Evolutionary conservation across 2,888 invertebrate species (phyloP), one percentile per base, ranked within the genome.

Genomic region (Polydesmus complanatus): DNA sequence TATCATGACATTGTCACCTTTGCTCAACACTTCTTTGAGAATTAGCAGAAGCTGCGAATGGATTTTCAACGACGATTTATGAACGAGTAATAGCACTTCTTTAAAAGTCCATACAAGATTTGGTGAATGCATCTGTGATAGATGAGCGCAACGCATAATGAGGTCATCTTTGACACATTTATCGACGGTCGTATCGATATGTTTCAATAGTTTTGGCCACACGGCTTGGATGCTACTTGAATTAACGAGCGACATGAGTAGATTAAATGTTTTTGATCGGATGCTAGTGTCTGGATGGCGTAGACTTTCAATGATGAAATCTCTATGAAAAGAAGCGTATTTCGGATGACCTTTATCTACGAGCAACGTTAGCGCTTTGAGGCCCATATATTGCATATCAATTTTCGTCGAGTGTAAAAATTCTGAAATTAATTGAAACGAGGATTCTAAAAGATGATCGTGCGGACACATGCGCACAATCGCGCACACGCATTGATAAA

Each of bases 221-320:
- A 37, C 37, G 23, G 70, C 69, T 60, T 69, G 65, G 1, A 71
- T 69, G 66, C 73, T 73, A 22, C 65, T 63, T 0, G 65, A 60
- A 63, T 71, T 71, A 50, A 71, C 69, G 67, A 73, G 71, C 57
- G 67, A 65, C 64, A 70, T 71, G 53, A 73, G 66, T n/a, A 73
- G 63, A 27, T 68, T 68, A 57, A 72, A 65, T 27, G 72, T 72
- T 70, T 73, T 69, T 57, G 66, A 66, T 50, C 70, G 68, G 3
- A 73, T 65, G 11, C 68, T 67, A 27, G 65, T 66, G 63, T 73
- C 72, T n/a, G 68, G 62, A 62, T 72, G 69, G 56, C 70, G 68
- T 2, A 73, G 67, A 61, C 72, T 71, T 62, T 71, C 69, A 48
- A 73, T 68, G 23, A 60, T 52, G 18, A 49, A 8, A 22, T 21